Evolutionary conservation across 2,113 vertebrate species (phyloP).

Genomic region (Prinia subflava): DNA sequence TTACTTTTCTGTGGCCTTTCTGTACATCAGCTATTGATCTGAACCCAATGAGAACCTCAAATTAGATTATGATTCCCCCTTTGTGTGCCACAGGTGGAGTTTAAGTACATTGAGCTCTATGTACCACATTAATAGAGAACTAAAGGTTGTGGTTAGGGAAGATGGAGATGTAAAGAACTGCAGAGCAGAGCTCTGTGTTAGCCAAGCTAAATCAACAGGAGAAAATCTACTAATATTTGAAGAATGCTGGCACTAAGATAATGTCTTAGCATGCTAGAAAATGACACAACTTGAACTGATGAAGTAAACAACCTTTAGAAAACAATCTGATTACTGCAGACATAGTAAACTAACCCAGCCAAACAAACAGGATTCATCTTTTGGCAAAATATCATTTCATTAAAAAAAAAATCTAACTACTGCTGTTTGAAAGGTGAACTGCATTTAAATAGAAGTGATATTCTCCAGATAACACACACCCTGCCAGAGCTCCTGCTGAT

Average conservation of each 20-base stretch:
- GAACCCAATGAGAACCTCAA: not conserved
- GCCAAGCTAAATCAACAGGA: not conserved
- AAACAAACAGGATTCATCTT: not conserved
- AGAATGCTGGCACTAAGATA: not conserved
- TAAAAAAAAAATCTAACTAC: not conserved
- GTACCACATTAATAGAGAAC: not conserved
- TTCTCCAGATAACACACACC: not conserved
- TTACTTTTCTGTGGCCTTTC: not conserved
- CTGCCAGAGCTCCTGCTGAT: not conserved
- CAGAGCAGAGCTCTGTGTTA: not conserved
- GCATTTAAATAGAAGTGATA: not conserved
- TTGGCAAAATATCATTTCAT: not conserved
- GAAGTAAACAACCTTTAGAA: not conserved
- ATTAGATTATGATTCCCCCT: slow-evolving; percentile 1
- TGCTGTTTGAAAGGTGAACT: not conserved
- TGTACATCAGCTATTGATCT: not conserved
- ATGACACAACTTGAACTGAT: not conserved
- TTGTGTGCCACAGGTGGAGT: not conserved
- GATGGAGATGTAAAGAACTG: not conserved
- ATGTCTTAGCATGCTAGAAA: not conserved
- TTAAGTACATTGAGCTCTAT: not conserved
- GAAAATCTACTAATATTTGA: not conserved
- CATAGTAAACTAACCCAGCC: not conserved
- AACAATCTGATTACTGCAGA: not conserved
- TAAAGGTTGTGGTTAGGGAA: not conserved